These are phyloP conservation scores for Plecturocebus donacophilus DNA, from an alignment of 2,113 vertebrate species.

Conservation along the genomic window DNA sequence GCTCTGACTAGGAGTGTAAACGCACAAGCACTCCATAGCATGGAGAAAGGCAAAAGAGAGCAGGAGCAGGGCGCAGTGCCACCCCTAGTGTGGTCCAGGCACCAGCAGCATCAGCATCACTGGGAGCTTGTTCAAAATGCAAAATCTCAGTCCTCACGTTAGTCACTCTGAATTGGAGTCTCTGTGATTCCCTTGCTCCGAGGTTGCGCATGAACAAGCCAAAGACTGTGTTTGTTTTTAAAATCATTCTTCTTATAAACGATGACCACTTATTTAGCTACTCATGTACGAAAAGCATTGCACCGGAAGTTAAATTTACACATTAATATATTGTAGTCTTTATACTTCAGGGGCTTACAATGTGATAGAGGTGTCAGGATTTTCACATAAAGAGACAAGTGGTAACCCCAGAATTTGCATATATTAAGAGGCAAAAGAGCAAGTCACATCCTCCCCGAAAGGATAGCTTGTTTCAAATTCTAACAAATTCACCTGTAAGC, in stretches of 20 bases:
- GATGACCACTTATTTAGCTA: neutral
- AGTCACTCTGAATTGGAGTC: neutral
- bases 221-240: neutral
- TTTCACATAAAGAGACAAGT: neutral
- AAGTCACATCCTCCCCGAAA: neutral
- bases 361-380: neutral
- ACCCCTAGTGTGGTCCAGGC: neutral
- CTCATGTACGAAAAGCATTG: neutral
- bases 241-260: neutral
- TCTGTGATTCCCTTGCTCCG: neutral
- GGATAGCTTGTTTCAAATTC: neutral
- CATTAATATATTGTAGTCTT: neutral
- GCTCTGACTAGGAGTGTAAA: neutral
- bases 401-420: neutral
- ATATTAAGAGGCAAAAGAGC: neutral
- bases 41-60: neutral
- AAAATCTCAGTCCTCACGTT: neutral
- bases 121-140: neutral
- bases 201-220: neutral
- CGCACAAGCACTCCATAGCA: too few species aligned
- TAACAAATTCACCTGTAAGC: neutral
- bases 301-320: neutral
- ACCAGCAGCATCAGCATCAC: too few species aligned
- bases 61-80: fast-evolving
- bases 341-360: neutral